phyloP scores from a whole-genome alignment of 2,113 vertebrate species.

The Nipponia nippon region DNA sequence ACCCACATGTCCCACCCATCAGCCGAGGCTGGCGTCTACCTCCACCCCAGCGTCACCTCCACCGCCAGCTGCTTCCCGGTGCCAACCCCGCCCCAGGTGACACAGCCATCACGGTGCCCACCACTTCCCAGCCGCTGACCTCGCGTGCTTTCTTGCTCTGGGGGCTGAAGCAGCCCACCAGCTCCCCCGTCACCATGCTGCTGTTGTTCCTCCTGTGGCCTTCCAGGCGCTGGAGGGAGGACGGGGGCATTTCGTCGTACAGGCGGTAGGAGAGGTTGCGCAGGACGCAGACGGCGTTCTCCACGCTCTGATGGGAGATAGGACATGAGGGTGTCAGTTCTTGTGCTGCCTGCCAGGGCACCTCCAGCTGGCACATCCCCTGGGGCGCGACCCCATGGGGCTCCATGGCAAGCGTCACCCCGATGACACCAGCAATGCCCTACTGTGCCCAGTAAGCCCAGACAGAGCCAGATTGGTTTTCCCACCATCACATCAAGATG shows the following conservation, averaged over 20 bases:
- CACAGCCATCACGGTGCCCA: rapidly evolving
- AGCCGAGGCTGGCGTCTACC: not conserved
- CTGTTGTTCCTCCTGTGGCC: slow-evolving; percentile 74
- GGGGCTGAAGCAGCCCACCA: slow-evolving; percentile 89
- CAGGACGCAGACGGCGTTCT: slow-evolving; percentile 90
- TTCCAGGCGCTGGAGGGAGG: slow-evolving; percentile 83
- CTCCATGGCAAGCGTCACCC: not conserved
- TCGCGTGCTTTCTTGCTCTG: slow-evolving; percentile 83
- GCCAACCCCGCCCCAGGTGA: not conserved
- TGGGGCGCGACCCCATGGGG: rapidly evolving
- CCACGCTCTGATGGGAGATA: slow-evolving; percentile 79
- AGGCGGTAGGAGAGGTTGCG: slow-evolving; percentile 95
- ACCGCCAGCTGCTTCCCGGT: not conserved
- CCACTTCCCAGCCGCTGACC: slow-evolving; percentile 42
- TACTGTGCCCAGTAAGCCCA: not conserved
- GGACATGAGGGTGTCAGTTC: rapidly evolving
- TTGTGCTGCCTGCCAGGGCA: not conserved
- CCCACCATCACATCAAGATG: rapidly evolving
- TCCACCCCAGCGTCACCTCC: not conserved
- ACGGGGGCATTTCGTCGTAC: slow-evolving; percentile 88
- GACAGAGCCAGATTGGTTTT: not conserved
- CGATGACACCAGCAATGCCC: rapidly evolving
- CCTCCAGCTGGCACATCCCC: not conserved
- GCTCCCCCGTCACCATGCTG: slow-evolving; percentile 40
- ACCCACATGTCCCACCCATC: not conserved